Conservation (phyloP, 2,888 invertebrate species). For the Tetheella fluctuosa region DNA sequence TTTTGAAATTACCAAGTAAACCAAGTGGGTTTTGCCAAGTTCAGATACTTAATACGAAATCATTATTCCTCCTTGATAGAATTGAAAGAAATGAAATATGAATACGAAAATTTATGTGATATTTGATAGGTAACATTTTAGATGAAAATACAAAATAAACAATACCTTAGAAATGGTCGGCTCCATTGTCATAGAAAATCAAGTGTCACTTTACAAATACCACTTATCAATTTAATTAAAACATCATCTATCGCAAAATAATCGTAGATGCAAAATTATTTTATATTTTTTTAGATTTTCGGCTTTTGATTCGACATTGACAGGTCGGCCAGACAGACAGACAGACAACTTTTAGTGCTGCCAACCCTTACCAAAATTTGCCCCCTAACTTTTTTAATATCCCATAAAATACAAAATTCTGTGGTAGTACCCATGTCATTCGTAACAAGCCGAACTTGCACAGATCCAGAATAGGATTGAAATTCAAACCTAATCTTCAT, state of each 20-base stretch:
- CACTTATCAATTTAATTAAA: conserved; percentile 23
- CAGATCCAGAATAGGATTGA: no score
- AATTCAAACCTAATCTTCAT: no score
- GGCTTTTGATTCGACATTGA: conserved; percentile 26
- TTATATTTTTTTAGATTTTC: conserved; percentile 31
- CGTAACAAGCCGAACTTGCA: no score
- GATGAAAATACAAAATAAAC: conserved; percentile 2
- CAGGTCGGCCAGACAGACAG: no score
- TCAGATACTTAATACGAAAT: not conserved
- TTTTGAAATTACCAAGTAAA: not conserved
- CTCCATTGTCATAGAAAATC: conserved; percentile 43
- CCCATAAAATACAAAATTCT: no score
- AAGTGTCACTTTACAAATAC: conserved; percentile 23
- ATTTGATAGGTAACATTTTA: not conserved
- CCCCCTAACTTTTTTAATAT: no score
- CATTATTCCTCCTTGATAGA: not conserved
- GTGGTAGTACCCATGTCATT: no score
- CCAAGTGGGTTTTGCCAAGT: not conserved
- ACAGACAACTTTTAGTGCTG: no score
- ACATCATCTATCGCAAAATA: conserved; percentile 31
- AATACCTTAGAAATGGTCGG: conserved; percentile 46
- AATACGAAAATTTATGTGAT: not conserved
- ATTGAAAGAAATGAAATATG: not conserved
- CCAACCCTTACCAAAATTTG: no score
- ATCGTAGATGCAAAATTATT: conserved; percentile 18